Conservation (phyloP, 2,113 vertebrate species). For the Mixornis gularis region DNA sequence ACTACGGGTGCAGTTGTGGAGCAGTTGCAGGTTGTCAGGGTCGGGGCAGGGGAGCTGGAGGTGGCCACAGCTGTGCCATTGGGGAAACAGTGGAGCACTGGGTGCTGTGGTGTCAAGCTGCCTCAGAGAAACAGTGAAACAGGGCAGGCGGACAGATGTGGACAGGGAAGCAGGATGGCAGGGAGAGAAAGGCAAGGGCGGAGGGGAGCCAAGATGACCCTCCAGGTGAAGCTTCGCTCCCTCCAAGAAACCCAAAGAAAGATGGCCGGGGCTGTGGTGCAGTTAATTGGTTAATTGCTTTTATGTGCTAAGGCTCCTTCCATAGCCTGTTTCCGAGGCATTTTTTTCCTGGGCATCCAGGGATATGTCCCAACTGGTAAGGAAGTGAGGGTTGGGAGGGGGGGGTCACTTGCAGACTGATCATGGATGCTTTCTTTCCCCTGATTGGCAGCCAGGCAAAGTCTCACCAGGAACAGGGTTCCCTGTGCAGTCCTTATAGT, state of each 20-base stretch:
- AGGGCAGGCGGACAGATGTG: neutral
- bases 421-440: neutral
- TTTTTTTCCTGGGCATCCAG: neutral
- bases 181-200: neutral
- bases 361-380: neutral
- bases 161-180: neutral
- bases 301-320: neutral
- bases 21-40: neutral
- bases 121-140: neutral
- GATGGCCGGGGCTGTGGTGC: neutral
- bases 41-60: rapidly evolving
- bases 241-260: neutral
- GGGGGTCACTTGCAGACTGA: too few species aligned
- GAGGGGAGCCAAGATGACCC: neutral
- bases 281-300: neutral
- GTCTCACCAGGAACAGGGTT: too few species aligned
- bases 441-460: neutral
- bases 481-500: neutral
- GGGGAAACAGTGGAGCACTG: too few species aligned
- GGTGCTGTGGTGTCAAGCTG: neutral
- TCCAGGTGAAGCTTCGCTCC: too few species aligned
- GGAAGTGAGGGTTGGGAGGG: neutral
- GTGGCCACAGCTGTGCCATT: rapidly evolving
- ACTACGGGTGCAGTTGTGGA: rapidly evolving
- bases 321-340: neutral